Percentiles rank a stretch among this genome's conserved stretches.
These are phyloP conservation scores for Scarus forsteni DNA, from an alignment of 2,797 vertebrate genomes.

Conservation along the genomic window DNA sequence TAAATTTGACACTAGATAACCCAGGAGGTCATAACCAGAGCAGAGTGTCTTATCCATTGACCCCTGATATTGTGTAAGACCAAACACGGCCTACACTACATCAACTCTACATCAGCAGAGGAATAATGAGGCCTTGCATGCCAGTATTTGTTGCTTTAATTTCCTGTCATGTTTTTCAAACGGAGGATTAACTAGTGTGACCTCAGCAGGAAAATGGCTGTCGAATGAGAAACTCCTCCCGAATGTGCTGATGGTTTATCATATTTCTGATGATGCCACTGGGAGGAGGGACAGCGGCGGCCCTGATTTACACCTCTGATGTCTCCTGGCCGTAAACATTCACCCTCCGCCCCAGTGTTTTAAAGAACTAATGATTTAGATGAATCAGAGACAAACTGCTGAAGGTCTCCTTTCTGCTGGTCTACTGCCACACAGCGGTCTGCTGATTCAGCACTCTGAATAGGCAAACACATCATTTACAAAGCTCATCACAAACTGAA, in stretches of 20 bases:
- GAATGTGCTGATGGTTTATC: conserved; percentile 53
- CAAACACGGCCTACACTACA: conserved; percentile 12
- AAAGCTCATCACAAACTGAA: conserved; percentile 58
- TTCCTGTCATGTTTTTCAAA: conserved; percentile 35
- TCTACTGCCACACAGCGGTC: conserved; percentile 46
- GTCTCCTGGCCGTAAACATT: conserved; percentile 60
- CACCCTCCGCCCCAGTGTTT: conserved; percentile 55
- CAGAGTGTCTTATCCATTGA: conserved; percentile 4
- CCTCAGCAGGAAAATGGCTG: conserved; percentile 34
- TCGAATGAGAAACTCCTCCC: conserved; percentile 39
- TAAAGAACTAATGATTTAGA: conserved; percentile 73
- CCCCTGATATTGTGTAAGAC: conserved; percentile 9
- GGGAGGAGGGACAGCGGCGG: conserved; percentile 12
- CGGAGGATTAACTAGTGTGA: conserved; percentile 46
- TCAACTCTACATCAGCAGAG: conserved; percentile 6
- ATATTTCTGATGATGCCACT: conserved; percentile 61
- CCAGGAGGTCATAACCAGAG: background rate
- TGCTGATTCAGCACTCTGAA: conserved; percentile 69
- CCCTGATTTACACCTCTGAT: conserved; percentile 70
- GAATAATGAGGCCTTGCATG: conserved; percentile 27
- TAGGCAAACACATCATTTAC: conserved; percentile 68
- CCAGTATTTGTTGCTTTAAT: conserved; percentile 29
- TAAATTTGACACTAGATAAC: no score
- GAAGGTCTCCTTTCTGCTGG: conserved; percentile 69
- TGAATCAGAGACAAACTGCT: conserved; percentile 74